Percentiles rank a stretch among this genome's conserved stretches.
Conservation (phyloP, 2,113 vertebrate genomes). For the Ophthalmolycus amberensis region DNA sequence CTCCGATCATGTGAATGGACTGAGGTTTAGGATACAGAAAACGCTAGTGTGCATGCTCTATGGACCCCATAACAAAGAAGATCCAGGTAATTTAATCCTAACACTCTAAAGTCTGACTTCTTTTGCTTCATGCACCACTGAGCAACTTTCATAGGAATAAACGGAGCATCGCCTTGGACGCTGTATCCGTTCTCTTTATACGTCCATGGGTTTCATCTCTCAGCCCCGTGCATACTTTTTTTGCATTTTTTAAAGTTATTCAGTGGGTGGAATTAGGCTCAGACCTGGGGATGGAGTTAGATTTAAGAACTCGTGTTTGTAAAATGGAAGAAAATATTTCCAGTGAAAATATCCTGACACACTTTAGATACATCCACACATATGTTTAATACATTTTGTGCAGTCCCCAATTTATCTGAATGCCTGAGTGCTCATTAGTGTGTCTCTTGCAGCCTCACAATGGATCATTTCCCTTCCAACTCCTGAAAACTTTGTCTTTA, state of each 20-base stretch:
- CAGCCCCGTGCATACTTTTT: background rate
- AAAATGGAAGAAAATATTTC: background rate
- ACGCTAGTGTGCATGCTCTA: background rate
- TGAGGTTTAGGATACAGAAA: background rate
- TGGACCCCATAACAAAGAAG: background rate
- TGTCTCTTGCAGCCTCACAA: slow-evolving; percentile 20
- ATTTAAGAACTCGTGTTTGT: slow-evolving; percentile 5
- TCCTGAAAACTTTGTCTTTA: slow-evolving; percentile 37
- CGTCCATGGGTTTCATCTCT: background rate
- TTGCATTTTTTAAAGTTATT: background rate
- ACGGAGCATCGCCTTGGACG: too few relatives aligned
- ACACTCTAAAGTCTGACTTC: too few relatives aligned
- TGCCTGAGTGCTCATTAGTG: slow-evolving; percentile 51
- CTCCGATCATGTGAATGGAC: background rate
- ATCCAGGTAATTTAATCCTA: background rate
- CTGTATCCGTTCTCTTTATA: background rate
- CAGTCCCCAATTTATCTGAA: slow-evolving; percentile 31
- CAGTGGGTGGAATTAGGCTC: background rate
- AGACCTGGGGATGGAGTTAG: background rate
- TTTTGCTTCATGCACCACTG: too few relatives aligned
- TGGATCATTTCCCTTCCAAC: slow-evolving; percentile 43
- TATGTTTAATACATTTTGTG: slow-evolving; percentile 21
- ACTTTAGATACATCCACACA: slow-evolving; percentile 28
- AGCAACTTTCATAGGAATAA: too few relatives aligned
- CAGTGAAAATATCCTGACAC: slow-evolving; percentile 6